phyloP scores from a whole-genome alignment of 2,888 invertebrate species.

The Callimorpha dominula region DNA sequence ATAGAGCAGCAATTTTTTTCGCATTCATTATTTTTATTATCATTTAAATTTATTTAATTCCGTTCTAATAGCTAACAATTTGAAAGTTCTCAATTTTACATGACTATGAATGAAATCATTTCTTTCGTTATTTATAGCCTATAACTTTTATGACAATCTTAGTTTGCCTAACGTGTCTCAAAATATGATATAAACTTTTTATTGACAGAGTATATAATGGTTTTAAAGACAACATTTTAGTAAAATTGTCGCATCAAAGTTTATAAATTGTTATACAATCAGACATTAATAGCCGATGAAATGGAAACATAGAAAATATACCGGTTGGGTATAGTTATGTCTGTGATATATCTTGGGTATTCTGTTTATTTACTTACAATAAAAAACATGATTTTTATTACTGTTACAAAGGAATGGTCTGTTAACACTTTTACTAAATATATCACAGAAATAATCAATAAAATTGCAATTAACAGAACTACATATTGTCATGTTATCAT shows the following conservation, averaged over 20 bases:
- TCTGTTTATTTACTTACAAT: not conserved
- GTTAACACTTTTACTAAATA: too few species aligned
- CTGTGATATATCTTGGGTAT: not conserved
- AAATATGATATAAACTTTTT: constrained; percentile 27
- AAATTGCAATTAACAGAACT: too few species aligned
- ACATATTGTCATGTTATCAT: too few species aligned
- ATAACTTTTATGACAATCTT: constrained; percentile 38
- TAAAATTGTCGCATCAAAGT: constrained; percentile 13
- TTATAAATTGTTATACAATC: constrained; percentile 18
- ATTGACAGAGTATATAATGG: constrained; percentile 23
- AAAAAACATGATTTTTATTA: not conserved
- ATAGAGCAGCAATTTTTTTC: constrained; percentile 3
- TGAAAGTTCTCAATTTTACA: constrained; percentile 12
- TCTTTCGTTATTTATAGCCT: constrained; percentile 33
- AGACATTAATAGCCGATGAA: constrained; percentile 18
- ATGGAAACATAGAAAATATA: constrained; percentile 10
- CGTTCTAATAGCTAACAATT: constrained; percentile 21
- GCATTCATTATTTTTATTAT: constrained; percentile 31
- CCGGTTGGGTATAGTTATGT: not conserved
- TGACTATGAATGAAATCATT: constrained; percentile 20
- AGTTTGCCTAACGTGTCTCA: constrained; percentile 29
- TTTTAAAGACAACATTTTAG: constrained; percentile 28
- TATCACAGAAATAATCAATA: too few species aligned
- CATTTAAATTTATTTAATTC: constrained; percentile 23
- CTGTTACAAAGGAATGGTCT: too few species aligned